Percentiles rank a stretch among this genome's conserved stretches.
Conservation (phyloP, 2,888 invertebrate species). For the Euplexia lucipara region DNA sequence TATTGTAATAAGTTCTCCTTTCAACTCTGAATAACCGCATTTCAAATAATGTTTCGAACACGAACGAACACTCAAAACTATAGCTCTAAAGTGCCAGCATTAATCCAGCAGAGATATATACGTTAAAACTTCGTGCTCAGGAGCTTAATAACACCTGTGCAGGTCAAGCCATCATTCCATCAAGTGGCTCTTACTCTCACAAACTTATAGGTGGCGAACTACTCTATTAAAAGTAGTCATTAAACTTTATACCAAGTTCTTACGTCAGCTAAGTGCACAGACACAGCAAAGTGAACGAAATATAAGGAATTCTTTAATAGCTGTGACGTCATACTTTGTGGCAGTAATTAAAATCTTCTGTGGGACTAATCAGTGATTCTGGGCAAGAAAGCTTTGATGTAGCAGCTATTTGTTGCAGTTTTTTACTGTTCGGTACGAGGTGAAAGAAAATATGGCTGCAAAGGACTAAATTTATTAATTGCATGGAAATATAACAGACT, state of each 20-base stretch:
- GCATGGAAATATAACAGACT: too few species aligned
- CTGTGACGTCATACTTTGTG: conserved; percentile 34
- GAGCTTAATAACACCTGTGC: conserved; percentile 36
- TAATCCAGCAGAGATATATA: conserved; percentile 4
- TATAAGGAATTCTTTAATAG: conserved; percentile 21
- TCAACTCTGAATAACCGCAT: too few species aligned
- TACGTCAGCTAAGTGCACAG: conserved; percentile 39
- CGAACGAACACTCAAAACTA: not conserved
- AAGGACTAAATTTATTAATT: too few species aligned
- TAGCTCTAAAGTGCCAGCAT: conserved; percentile 6
- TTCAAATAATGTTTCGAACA: too few species aligned
- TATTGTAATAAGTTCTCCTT: too few species aligned
- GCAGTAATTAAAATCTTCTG: conserved; percentile 33
- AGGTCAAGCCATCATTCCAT: conserved; percentile 40
- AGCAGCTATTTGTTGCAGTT: not conserved
- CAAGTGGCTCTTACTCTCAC: conserved; percentile 9
- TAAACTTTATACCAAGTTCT: conserved; percentile 42
- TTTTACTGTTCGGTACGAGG: not conserved
- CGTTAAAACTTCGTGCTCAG: conserved; percentile 28
- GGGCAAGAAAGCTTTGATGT: conserved; percentile 12
- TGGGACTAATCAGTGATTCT: conserved; percentile 34
- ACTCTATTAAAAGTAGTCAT: conserved; percentile 38
- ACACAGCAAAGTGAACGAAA: conserved; percentile 31
- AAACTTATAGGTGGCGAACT: conserved; percentile 25
- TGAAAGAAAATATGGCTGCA: not conserved